Evolutionary conservation across 1,140 invertebrate genomes (phyloP), one percentile per base, ranked within the genome.

Genomic region (Lasioglossum baleicum): DNA sequence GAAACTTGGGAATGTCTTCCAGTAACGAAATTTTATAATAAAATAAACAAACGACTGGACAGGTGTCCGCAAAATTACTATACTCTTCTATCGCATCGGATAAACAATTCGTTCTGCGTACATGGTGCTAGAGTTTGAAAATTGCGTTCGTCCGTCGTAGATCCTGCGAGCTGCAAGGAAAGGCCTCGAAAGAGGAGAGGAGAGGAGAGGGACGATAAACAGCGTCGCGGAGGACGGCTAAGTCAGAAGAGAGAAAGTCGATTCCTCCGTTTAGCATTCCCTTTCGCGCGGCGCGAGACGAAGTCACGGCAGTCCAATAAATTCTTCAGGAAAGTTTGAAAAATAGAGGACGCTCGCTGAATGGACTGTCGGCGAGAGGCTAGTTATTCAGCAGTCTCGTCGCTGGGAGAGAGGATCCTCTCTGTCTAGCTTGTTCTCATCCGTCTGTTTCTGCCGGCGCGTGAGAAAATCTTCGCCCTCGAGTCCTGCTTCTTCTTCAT

Each of bases 361-460:
- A 80, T 68, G 51, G 65, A 31, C 53, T 11, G 72, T 75, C 72
- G 64, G 67, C 71, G 71, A 74, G 64, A 42, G 65, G 61, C 2
- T 11, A 20, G 68, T 56, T 58, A 70, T 70, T 70, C 72, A 60
- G 40, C 31, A 7, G 51, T 53, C 13, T 15, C 15, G 13, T 11
- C 20, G 8, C 15, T 15, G 51, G 13, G 15, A 42, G 66, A 75
- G 26, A 60, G 74, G n/a, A 53, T 74, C 20, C 64, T 75, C 72
- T 20, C 51, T 17, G 51, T 61, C 64, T 61, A 53, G n/a, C 35
- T 75, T 75, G 20, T 58, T 58, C 78, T 80, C 78, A 68, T 80
- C 78, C 67, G 72, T 80, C 26, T 75, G 71, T 74, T 74, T 74
- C 53, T 80, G 74, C 64, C 11, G 22, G 44, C 56, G 56, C 44